phyloP scores from a whole-genome alignment of 1,140 invertebrate species.

The Brachystomella parvula region DNA sequence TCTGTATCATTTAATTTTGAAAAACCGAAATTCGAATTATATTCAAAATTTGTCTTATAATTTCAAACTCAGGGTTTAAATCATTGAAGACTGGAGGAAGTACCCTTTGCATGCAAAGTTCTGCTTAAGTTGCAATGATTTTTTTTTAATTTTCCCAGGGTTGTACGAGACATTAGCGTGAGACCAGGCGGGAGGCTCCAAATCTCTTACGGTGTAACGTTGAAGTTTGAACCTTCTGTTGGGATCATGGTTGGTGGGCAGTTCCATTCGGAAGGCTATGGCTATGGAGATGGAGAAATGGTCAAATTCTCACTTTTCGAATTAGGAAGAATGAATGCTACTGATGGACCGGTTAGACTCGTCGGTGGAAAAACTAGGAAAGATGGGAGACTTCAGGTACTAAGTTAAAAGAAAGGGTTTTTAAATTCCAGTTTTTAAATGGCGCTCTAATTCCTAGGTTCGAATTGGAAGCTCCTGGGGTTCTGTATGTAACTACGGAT shows the following conservation, averaged over 20 bases:
- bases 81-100: too few relatives aligned
- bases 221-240: constrained; percentile 73
- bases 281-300: constrained; percentile 48
- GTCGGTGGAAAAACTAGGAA: constrained; percentile 62
- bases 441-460: constrained; percentile 46
- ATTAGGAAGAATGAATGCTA: constrained; percentile 57
- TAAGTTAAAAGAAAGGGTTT: neutral
- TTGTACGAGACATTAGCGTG: constrained; percentile 75
- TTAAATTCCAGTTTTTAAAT: constrained; percentile 3
- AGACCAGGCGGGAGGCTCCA: constrained; percentile 76
- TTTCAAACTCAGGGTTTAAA: neutral
- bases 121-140: too few relatives aligned
- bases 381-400: constrained; percentile 73
- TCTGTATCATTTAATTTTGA: neutral
- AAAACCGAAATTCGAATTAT: neutral
- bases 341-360: constrained; percentile 59
- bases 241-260: constrained; percentile 94
- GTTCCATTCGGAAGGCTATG: constrained; percentile 65
- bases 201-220: constrained; percentile 72
- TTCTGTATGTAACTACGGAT: constrained; percentile 92
- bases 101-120: too few relatives aligned
- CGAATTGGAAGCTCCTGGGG: constrained; percentile 82
- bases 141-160: constrained; percentile 25
- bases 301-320: constrained; percentile 53
- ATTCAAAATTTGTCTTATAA: neutral